Conservation (phyloP, 1,140 invertebrate genomes). For the Stegodyphus dumicola region DNA sequence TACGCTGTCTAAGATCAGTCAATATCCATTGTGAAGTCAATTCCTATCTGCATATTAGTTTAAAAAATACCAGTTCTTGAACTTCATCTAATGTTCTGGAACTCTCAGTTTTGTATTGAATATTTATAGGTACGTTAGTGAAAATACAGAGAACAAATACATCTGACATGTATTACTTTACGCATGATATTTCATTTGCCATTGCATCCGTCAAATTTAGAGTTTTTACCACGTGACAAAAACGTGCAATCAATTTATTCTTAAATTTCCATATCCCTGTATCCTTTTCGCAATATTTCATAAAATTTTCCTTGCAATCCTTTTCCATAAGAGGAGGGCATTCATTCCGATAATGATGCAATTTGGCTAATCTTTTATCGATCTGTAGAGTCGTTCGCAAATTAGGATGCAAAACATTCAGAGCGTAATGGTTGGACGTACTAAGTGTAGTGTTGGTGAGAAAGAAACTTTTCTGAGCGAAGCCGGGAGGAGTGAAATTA, state of each 20-base stretch:
- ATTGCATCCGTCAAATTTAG: not conserved
- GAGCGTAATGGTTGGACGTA: slow-evolving; percentile 81
- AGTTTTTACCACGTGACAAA: slow-evolving; percentile 4
- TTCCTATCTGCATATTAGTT: too few relatives aligned
- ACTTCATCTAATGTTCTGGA: too few relatives aligned
- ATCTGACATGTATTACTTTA: too few relatives aligned
- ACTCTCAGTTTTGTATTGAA: too few relatives aligned
- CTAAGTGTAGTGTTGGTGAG: slow-evolving; percentile 75
- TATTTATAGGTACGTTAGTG: too few relatives aligned
- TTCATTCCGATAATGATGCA: slow-evolving; percentile 73
- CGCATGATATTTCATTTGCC: too few relatives aligned
- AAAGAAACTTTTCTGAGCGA: slow-evolving; percentile 79
- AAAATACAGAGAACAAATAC: too few relatives aligned
- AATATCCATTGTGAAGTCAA: too few relatives aligned
- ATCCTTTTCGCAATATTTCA: slow-evolving; percentile 59
- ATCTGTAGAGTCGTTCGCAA: slow-evolving; percentile 70
- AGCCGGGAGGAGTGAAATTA: slow-evolving; percentile 74
- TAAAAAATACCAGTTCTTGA: too few relatives aligned
- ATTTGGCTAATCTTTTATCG: slow-evolving; percentile 69
- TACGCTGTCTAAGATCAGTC: too few relatives aligned
- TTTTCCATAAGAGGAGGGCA: slow-evolving; percentile 65
- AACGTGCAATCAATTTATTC: slow-evolving; percentile 37
- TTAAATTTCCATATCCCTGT: slow-evolving; percentile 57
- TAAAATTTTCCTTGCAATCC: slow-evolving; percentile 61
- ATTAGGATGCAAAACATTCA: slow-evolving; percentile 73